These are phyloP conservation scores for Morone chrysops DNA, from an alignment of 2,113 vertebrate species.

Conservation along the genomic window DNA sequence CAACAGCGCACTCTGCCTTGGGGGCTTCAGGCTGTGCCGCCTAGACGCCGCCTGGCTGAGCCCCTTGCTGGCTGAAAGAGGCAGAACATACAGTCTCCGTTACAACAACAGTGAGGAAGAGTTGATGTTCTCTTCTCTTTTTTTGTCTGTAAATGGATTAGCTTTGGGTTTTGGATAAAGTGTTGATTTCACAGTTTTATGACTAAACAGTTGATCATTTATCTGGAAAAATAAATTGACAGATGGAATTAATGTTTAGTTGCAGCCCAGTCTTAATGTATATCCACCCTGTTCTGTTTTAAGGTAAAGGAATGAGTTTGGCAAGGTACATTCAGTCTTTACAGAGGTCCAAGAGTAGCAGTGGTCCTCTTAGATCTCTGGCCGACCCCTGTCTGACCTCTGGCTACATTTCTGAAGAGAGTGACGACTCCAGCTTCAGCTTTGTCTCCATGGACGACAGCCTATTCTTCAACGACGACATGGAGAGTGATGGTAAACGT, in stretches of 20 bases:
- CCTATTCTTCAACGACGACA: slow-evolving; percentile 85
- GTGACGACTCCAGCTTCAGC: slow-evolving; percentile 86
- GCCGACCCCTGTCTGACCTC: slow-evolving; percentile 78
- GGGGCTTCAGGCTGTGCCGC: slow-evolving; percentile 90
- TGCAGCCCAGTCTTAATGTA: too few species aligned
- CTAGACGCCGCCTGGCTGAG: slow-evolving; percentile 92
- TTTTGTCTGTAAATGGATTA: neutral
- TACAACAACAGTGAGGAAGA: slow-evolving; percentile 78
- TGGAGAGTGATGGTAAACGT: slow-evolving; percentile 92
- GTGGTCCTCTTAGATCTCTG: slow-evolving; percentile 64
- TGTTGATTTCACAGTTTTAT: neutral
- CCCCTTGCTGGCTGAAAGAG: slow-evolving; percentile 88
- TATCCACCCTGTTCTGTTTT: neutral
- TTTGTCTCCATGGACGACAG: slow-evolving; percentile 84
- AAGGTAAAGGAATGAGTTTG: slow-evolving; percentile 87
- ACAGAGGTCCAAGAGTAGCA: slow-evolving; percentile 82
- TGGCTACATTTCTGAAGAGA: slow-evolving; percentile 87
- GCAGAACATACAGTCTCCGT: slow-evolving; percentile 75
- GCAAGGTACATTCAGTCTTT: slow-evolving; percentile 88
- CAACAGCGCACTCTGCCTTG: slow-evolving; percentile 93
- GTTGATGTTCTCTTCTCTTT: neutral
- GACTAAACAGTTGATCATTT: neutral
- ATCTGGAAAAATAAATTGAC: neutral
- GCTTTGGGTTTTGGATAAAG: neutral
- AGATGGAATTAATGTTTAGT: neutral